Base-by-base conservation (phyloP, 2,888 invertebrate genomes). In the Phengaris arion region DNA sequence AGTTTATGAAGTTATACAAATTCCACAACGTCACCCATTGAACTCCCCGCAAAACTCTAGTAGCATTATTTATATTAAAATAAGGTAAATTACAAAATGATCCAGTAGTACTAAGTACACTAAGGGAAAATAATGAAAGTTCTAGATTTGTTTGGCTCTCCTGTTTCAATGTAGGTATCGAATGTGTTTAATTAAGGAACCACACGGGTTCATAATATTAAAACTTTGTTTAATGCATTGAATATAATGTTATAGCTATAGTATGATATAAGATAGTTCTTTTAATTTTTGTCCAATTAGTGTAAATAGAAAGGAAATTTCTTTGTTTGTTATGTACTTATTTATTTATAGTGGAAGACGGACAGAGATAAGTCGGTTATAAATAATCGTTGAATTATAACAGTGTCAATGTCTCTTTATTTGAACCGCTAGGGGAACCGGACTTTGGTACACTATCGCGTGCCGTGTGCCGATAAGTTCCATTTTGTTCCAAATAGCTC, bases 261-360 rank as follows among this genome's bases (percentile, higher is more conserved):
- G 9, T n/a, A 69, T 64, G 22, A 64, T 10, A 54, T 45, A 48
- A 70, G 22, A 10, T 15, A 10, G 15, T 48, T 2, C 4, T 3
- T 35, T 51, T 70, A 70, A 70, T 48, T 15, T 45, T n/a, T 45
- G 48, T 15, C 10, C 46, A 70, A 70, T 52, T 70, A 70, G 48
- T 70, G 51, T 52, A 48, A 52, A 52, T 70, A 51, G 70, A 15
- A 54, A 35, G 15, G 54, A 7, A 72, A 72, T 52, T 54, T 72
- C 72, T 72, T 72, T 72, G 72, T 72, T 72, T 72, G 35, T 52
- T 72, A 52, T 72, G 70, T 48, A 70, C 70, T 64, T 70, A 72
- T 54, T 72, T 72, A 72, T 72, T 72, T 72, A 72, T 72, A 72
- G 72, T 52, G 6, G n/a, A 70, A 70, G 70, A 15, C 72, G 35